Evolutionary conservation across 2,888 invertebrate genomes (phyloP).

Genomic region (Cremastinae sp.): DNA sequence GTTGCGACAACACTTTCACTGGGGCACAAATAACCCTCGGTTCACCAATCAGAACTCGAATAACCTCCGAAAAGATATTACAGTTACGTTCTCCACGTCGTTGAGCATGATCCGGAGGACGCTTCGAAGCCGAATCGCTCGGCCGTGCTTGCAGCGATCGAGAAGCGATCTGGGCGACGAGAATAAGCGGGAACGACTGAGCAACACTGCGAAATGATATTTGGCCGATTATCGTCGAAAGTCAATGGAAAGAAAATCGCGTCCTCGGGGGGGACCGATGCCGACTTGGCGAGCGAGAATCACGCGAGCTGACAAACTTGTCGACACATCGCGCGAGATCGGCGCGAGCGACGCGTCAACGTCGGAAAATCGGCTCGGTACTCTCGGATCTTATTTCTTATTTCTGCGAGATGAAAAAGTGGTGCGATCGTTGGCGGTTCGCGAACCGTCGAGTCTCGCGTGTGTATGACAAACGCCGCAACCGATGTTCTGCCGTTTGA

Average conservation of each 20-base stretch:
- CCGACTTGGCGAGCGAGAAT: too few relatives aligned
- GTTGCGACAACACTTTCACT: constrained; percentile 52
- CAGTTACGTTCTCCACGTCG: background rate
- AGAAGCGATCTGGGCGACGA: too few relatives aligned
- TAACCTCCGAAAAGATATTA: constrained; percentile 20
- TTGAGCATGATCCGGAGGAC: constrained; percentile 29
- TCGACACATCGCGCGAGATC: too few relatives aligned
- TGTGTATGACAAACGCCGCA: constrained; percentile 58
- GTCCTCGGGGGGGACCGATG: too few relatives aligned
- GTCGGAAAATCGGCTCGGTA: background rate
- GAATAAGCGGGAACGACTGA: too few relatives aligned
- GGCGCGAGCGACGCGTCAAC: too few relatives aligned
- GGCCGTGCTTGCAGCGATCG: background rate
- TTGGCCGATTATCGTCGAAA: too few relatives aligned
- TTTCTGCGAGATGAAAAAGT: too few relatives aligned
- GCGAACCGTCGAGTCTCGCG: constrained; percentile 1
- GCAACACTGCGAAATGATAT: too few relatives aligned
- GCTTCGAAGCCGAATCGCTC: background rate
- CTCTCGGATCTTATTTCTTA: background rate
- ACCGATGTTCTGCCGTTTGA: constrained; percentile 74
- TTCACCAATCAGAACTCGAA: constrained; percentile 17
- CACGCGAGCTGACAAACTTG: too few relatives aligned
- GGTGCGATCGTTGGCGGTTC: constrained; percentile 12
- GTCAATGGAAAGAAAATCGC: too few relatives aligned
- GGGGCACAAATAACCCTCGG: constrained; percentile 15